Evolutionary conservation across 2,797 vertebrate genomes (phyloP).

Genomic region (Centropyge bicolor): DNA sequence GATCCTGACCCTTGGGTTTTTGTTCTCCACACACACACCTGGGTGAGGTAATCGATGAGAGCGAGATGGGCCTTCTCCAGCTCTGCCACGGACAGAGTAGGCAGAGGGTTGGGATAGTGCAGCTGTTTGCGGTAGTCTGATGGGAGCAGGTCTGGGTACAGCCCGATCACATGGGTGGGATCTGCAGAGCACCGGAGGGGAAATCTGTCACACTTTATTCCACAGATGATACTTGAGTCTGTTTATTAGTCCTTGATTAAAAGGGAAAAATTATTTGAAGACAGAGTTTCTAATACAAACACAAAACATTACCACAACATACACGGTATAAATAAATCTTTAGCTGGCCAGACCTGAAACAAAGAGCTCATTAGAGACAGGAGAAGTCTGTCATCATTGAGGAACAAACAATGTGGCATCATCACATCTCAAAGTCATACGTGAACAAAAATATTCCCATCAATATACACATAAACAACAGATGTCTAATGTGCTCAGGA

Average conservation of each 20-base stretch:
- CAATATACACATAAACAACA: neutral
- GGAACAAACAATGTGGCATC: conserved; percentile 7
- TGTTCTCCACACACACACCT: conserved; percentile 77
- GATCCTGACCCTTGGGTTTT: too few relatives aligned
- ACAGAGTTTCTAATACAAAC: neutral
- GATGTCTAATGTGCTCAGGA: neutral
- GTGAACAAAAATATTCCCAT: neutral
- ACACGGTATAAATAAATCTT: neutral
- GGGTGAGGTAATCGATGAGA: conserved; percentile 98
- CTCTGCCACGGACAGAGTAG: conserved; percentile 92
- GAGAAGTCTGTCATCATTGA: neutral
- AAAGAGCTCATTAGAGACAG: neutral
- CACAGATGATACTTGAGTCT: neutral
- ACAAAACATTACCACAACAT: neutral
- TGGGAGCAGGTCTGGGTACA: conserved; percentile 97
- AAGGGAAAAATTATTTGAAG: neutral
- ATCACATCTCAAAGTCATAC: neutral
- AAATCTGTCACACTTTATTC: neutral
- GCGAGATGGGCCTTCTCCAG: conserved; percentile 98
- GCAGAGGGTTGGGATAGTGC: conserved; percentile 96
- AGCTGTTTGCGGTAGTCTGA: conserved; percentile 97
- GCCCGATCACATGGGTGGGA: conserved; percentile 98
- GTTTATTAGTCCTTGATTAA: conserved; percentile 14
- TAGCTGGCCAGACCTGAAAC: neutral
- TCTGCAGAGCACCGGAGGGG: conserved; percentile 82